Evolutionary conservation across 2,113 vertebrate genomes (phyloP).

Genomic region (Cyphomyrus plagiostoma): DNA sequence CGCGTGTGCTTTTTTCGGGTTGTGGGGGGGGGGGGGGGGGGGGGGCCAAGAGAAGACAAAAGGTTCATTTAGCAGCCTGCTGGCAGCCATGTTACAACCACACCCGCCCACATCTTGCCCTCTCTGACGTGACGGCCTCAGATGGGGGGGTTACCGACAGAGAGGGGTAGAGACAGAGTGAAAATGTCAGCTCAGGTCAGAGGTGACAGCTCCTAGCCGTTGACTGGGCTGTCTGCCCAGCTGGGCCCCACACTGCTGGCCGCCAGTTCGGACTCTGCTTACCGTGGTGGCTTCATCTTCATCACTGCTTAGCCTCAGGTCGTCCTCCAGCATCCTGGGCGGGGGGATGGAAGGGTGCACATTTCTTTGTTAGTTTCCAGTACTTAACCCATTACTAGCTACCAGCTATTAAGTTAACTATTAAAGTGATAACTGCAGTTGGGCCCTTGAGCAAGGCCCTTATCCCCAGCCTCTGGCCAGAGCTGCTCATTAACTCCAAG

Average conservation of each 20-base stretch:
- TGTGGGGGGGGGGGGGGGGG: too few species aligned
- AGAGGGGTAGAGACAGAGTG: not conserved
- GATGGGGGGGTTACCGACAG: not conserved
- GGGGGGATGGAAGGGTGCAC: not conserved
- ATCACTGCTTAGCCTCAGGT: constrained; percentile 68
- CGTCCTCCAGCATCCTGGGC: constrained; percentile 66
- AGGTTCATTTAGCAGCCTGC: not conserved
- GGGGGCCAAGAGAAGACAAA: not conserved
- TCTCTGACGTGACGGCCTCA: not conserved
- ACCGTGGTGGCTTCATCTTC: constrained; percentile 64
- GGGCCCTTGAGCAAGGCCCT: not conserved
- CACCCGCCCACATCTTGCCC: not conserved
- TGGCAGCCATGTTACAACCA: not conserved
- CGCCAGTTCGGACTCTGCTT: not conserved
- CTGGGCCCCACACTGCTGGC: not conserved
- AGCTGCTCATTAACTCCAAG: not conserved
- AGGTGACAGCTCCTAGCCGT: not conserved
- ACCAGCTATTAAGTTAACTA: not conserved
- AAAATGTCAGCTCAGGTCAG: not conserved
- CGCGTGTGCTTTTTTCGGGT: too few species aligned
- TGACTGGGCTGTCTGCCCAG: not conserved
- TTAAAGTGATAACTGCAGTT: not conserved
- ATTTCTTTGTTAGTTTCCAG: not conserved
- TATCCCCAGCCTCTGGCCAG: not conserved
- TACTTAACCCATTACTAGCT: not conserved